These are phyloP conservation scores for Columba janthina DNA, from an alignment of 2,113 vertebrate genomes.

Conservation along the genomic window DNA sequence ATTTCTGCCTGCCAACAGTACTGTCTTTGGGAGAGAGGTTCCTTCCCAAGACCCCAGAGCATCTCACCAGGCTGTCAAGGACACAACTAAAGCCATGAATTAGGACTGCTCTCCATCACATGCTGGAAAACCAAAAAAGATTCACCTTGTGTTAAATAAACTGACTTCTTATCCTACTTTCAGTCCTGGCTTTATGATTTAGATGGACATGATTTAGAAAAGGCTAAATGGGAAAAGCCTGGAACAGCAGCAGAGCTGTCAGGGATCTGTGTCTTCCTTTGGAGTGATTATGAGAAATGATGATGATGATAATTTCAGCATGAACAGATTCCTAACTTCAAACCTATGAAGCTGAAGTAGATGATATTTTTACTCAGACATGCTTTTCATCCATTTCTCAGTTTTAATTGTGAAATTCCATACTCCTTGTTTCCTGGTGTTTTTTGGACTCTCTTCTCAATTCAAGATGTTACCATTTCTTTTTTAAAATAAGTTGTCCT, in stretches of 20 bases:
- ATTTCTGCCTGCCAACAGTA: neutral
- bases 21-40: too few relatives aligned
- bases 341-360: neutral
- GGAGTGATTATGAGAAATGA: neutral
- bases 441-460: constrained; percentile 4
- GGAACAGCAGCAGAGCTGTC: neutral
- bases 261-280: neutral
- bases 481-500: neutral
- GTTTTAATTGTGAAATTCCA: neutral
- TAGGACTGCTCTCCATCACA: neutral
- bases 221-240: neutral
- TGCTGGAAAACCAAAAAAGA: neutral
- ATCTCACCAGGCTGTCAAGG: neutral
- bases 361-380: neutral
- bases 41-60: too few relatives aligned
- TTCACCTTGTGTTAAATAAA: neutral
- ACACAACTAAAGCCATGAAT: rapidly evolving
- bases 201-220: neutral
- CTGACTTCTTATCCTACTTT: neutral
- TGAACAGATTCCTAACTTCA: neutral
- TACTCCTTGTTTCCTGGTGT: neutral
- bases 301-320: neutral
- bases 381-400: neutral
- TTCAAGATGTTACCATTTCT: neutral
- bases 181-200: neutral